Conservation (phyloP, 2,888 invertebrate genomes). For the Frankliniella fusca region DNA sequence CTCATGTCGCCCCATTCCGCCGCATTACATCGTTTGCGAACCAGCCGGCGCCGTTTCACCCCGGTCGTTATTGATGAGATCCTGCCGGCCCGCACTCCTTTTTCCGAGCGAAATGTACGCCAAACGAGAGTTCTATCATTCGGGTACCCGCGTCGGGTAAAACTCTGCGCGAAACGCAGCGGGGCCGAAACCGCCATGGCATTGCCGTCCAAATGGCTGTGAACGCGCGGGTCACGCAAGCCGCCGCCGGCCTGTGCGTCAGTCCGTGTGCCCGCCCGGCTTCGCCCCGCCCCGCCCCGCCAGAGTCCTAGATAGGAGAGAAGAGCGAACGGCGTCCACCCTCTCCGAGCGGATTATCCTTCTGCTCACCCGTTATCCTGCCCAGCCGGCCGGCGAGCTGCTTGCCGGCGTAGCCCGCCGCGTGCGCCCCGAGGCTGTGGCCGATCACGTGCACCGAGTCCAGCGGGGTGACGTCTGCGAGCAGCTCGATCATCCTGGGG, state of each 20-base stretch:
- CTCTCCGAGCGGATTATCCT: background rate
- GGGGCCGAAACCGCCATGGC: background rate
- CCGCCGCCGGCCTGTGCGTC: background rate
- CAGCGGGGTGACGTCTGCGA: background rate
- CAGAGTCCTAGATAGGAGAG: too few species aligned
- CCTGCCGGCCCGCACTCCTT: too few species aligned
- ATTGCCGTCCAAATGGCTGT: background rate
- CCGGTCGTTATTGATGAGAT: too few species aligned
- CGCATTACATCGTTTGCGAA: too few species aligned
- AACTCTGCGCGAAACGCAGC: background rate
- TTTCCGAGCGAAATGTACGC: too few species aligned
- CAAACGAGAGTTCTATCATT: too few species aligned
- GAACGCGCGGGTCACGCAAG: background rate
- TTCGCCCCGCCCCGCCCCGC: too few species aligned
- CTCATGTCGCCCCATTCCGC: too few species aligned
- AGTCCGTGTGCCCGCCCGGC: background rate
- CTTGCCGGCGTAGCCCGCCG: constrained; percentile 55
- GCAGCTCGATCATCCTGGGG: background rate
- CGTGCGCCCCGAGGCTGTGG: constrained; percentile 62
- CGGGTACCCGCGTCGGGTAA: too few species aligned
- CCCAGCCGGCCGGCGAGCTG: constrained; percentile 36
- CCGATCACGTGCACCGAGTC: constrained; percentile 56
- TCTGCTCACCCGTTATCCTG: constrained; percentile 39
- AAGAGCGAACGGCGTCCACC: background rate
- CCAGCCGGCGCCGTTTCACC: too few species aligned